Percentiles rank a stretch among this genome's conserved stretches.
Conservation (phyloP, 2,113 vertebrate species). For the Zapus hudsonius region DNA sequence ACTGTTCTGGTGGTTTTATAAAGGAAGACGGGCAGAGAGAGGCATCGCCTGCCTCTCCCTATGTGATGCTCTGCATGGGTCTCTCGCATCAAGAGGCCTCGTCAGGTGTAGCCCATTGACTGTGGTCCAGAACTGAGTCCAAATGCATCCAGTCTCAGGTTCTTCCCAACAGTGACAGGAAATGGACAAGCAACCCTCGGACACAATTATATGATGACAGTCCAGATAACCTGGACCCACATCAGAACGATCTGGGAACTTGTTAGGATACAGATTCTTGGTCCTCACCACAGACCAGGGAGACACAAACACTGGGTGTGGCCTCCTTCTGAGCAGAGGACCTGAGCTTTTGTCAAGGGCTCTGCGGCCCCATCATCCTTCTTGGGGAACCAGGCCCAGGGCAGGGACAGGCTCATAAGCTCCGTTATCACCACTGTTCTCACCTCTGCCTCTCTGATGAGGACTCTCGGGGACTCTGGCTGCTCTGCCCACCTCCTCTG, state of each 20-base stretch:
- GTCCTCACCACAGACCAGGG: neutral
- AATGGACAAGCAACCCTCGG: neutral
- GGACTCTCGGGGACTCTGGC: neutral
- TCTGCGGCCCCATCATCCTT: accelerated
- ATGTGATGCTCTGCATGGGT: neutral
- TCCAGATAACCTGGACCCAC: accelerated
- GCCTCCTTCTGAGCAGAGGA: neutral
- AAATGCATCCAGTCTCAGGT: neutral
- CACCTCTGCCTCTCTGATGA: neutral
- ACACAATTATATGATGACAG: accelerated
- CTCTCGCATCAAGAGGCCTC: neutral
- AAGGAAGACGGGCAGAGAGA: neutral
- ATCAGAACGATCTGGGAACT: accelerated
- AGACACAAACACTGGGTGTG: accelerated
- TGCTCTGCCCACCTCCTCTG: neutral
- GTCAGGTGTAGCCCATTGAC: neutral
- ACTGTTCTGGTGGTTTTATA: neutral
- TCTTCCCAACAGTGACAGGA: neutral
- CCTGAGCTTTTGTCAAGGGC: accelerated
- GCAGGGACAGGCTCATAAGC: neutral
- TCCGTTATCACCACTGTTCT: neutral
- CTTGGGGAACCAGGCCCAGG: neutral
- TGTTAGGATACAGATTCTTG: accelerated
- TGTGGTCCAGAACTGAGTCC: neutral
- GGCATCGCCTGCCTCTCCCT: neutral